phyloP scores from a whole-genome alignment of 2,797 vertebrate species.

The Bradypus variegatus region DNA sequence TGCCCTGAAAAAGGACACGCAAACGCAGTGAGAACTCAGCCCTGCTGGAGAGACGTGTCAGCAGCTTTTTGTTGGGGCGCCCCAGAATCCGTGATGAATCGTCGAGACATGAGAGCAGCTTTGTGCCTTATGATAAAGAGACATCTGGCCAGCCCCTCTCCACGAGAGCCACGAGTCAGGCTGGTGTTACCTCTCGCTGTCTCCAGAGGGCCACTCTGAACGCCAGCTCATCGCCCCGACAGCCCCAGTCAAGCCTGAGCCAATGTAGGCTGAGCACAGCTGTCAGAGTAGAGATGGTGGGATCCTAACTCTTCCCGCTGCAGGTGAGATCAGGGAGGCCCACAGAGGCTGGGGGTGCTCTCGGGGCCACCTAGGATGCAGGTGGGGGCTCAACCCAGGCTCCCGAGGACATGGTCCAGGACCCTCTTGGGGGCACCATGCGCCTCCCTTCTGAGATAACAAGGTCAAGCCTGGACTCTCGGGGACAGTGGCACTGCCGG shows the following conservation, averaged over 20 bases:
- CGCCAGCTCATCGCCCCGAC: rapidly evolving
- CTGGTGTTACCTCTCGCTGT: rapidly evolving
- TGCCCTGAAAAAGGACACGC: rapidly evolving
- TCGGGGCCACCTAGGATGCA: too few relatives aligned
- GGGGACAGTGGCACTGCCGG: neutral
- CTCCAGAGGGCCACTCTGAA: neutral
- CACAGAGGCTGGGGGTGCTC: too few relatives aligned
- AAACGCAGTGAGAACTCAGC: neutral
- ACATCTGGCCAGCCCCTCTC: neutral
- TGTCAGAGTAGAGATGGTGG: rapidly evolving
- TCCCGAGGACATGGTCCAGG: too few relatives aligned
- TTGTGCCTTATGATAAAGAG: neutral
- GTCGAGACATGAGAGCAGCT: rapidly evolving
- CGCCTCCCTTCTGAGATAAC: neutral
- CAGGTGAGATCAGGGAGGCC: rapidly evolving
- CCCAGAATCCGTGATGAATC: neutral
- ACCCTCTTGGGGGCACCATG: rapidly evolving
- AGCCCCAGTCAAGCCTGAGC: neutral
- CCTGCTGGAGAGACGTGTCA: rapidly evolving
- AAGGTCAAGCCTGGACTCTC: too few relatives aligned
- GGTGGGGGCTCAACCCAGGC: too few relatives aligned
- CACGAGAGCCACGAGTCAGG: rapidly evolving
- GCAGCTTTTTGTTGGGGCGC: neutral
- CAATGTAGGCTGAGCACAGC: rapidly evolving
- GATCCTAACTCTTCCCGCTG: neutral